Conservation (phyloP, 2,113 vertebrate genomes). For the Bostrychus sinensis region DNA sequence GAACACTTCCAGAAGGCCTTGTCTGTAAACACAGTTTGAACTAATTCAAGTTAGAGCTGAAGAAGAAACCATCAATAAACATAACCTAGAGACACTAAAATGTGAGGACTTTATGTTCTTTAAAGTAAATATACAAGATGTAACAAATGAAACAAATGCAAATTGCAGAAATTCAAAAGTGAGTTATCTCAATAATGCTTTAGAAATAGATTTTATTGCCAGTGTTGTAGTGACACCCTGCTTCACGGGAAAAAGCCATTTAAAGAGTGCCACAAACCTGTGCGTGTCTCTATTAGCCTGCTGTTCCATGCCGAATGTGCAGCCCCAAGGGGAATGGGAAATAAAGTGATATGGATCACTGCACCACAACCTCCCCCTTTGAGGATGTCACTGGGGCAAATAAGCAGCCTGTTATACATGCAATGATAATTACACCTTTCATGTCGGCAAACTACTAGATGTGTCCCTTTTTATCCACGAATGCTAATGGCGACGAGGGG, state of each 20-base stretch:
- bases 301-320: conserved; percentile 31
- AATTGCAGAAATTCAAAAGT: neutral
- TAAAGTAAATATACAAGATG: neutral
- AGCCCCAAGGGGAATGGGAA: conserved; percentile 51
- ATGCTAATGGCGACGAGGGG: conserved; percentile 60
- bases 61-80: too few species aligned
- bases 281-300: conserved; percentile 62
- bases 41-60: too few species aligned
- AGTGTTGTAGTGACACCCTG: neutral
- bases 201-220: neutral
- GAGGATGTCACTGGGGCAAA: conserved; percentile 62
- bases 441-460: conserved; percentile 66
- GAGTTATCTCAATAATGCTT: neutral
- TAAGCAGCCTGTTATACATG: conserved; percentile 71
- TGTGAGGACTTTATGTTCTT: too few species aligned
- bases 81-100: too few species aligned
- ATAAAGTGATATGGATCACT: conserved; percentile 74
- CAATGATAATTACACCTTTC: conserved; percentile 72
- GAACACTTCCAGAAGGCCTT: too few species aligned
- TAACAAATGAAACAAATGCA: neutral
- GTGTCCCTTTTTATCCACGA: conserved; percentile 55
- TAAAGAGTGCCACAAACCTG: conserved; percentile 39
- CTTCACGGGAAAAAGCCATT: conserved; percentile 15
- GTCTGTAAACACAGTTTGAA: too few species aligned
- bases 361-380: conserved; percentile 61